Conservation (phyloP, 1,140 invertebrate genomes). For the Panagrolaimus sp. region DNA sequence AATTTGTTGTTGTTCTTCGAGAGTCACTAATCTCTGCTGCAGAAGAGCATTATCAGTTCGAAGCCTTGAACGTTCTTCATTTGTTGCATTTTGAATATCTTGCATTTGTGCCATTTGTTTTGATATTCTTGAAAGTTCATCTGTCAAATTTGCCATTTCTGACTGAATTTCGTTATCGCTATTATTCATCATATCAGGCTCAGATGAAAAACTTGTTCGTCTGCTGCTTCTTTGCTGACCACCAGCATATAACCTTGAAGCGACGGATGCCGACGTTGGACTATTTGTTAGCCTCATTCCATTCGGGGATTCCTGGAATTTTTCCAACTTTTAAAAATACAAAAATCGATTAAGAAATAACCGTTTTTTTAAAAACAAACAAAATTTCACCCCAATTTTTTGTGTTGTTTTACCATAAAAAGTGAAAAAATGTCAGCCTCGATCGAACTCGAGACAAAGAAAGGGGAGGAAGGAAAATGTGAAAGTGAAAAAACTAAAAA, state of each 20-base stretch:
- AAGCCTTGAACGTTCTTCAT: constrained; percentile 3
- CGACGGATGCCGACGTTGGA: constrained; percentile 4
- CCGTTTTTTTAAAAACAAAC: too few species aligned
- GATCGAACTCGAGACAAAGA: constrained; percentile 13
- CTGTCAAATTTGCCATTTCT: background rate
- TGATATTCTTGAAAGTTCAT: background rate
- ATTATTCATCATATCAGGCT: background rate
- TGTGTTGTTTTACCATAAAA: too few species aligned
- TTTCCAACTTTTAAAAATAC: too few species aligned
- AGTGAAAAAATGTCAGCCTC: background rate
- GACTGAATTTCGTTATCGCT: background rate
- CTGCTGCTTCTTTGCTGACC: background rate
- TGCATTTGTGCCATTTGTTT: constrained; percentile 8
- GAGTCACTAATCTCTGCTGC: background rate
- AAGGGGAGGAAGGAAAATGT: background rate
- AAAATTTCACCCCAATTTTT: too few species aligned
- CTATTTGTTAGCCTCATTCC: constrained; percentile 9
- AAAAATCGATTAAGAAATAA: too few species aligned
- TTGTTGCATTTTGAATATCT: background rate
- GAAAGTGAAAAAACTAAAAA: too few species aligned
- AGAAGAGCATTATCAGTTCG: background rate
- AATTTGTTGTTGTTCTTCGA: constrained; percentile 7
- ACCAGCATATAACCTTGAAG: background rate
- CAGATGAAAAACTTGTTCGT: background rate
- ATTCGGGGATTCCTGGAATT: background rate